Percentiles rank a stretch among this genome's conserved stretches.
These are phyloP conservation scores for Brienomyrus brachyistius DNA, from an alignment of 2,113 vertebrate species.

Conservation along the genomic window DNA sequence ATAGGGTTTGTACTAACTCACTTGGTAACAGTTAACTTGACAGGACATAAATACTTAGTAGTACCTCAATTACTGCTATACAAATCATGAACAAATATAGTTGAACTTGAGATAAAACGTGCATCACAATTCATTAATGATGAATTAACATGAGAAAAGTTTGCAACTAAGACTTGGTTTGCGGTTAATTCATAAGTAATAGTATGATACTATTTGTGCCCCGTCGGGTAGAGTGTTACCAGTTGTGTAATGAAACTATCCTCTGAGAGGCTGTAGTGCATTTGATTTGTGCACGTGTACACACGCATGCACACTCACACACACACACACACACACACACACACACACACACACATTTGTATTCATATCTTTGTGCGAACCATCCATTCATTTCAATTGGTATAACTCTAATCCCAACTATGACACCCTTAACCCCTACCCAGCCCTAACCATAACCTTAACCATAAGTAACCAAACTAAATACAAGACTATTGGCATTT, in stretches of 20 bases:
- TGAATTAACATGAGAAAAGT: not conserved
- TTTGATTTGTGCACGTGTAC: not conserved
- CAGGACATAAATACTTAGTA: not conserved
- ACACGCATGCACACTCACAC: not conserved
- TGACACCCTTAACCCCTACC: not conserved
- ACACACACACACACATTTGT: not conserved
- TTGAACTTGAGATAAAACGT: not conserved
- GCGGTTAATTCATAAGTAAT: not conserved
- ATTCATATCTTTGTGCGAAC: not conserved
- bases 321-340: not conserved
- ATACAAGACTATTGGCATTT: not conserved
- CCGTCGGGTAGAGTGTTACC: not conserved
- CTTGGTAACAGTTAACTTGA: not conserved
- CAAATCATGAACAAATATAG: not conserved
- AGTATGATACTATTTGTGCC: not conserved
- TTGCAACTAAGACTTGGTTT: not conserved
- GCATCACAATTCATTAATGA: not conserved
- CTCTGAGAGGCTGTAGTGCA: not conserved
- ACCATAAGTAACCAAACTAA: not conserved
- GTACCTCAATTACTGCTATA: not conserved
- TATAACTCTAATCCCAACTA: not conserved
- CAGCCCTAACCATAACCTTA: not conserved
- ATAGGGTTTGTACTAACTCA: not conserved
- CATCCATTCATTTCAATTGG: not conserved
- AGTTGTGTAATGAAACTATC: not conserved